Percentiles rank a stretch among this genome's conserved stretches.
Evolutionary conservation across 1,140 invertebrate genomes (phyloP).

Genomic region (Ceratina calcarata): DNA sequence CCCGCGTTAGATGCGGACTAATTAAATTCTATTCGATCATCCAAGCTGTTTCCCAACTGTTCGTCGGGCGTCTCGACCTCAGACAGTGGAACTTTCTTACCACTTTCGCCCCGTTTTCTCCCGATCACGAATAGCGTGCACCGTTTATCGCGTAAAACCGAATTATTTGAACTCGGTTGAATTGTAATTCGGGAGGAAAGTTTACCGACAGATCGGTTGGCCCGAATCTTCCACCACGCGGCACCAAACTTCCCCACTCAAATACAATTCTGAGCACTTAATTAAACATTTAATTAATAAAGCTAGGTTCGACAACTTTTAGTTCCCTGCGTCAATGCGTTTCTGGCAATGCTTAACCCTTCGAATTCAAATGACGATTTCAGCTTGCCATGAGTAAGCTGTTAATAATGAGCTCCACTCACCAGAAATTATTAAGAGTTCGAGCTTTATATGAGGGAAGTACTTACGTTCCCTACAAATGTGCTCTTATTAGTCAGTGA

Average conservation of each 20-base stretch:
- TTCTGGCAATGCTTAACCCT: too few relatives aligned
- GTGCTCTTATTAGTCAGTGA: too few relatives aligned
- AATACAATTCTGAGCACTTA: background rate
- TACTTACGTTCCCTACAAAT: too few relatives aligned
- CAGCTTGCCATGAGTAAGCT: too few relatives aligned
- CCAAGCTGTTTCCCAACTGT: background rate
- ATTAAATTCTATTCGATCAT: slow-evolving; percentile 26
- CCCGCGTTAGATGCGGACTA: background rate
- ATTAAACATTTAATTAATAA: background rate
- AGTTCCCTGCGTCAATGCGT: too few relatives aligned
- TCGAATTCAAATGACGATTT: too few relatives aligned
- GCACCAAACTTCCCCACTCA: too few relatives aligned
- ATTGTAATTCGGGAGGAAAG: slow-evolving; percentile 20
- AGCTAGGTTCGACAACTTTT: too few relatives aligned
- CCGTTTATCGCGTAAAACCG: slow-evolving; percentile 16
- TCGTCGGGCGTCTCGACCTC: background rate
- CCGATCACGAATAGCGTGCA: background rate
- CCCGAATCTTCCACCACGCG: too few relatives aligned
- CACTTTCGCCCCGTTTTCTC: slow-evolving; percentile 21
- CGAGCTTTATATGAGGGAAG: too few relatives aligned
- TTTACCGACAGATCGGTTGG: background rate
- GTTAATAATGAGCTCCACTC: too few relatives aligned
- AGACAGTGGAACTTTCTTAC: slow-evolving; percentile 1
- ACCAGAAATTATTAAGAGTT: too few relatives aligned
- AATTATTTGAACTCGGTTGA: slow-evolving; percentile 12